Evolutionary conservation across 2,888 invertebrate species (phyloP).

Genomic region (Nomada fucata): DNA sequence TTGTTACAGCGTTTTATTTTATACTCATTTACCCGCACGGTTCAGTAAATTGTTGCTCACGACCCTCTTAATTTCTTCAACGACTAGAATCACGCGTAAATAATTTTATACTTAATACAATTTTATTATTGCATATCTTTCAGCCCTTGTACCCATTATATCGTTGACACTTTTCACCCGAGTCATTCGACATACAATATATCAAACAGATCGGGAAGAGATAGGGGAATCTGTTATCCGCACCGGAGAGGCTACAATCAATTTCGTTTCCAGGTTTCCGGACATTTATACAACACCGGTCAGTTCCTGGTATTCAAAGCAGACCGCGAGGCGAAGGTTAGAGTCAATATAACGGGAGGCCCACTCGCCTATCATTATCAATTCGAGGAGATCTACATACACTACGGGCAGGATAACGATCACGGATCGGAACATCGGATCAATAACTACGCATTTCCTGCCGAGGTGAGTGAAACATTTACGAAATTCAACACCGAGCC

Average conservation of each 20-base stretch:
- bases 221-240: not conserved
- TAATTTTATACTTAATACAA: too few species aligned
- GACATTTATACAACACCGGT: constrained; percentile 95
- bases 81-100: too few species aligned
- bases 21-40: too few species aligned
- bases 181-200: not conserved
- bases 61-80: too few species aligned
- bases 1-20: too few species aligned
- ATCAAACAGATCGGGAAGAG: too few species aligned
- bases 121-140: too few species aligned
- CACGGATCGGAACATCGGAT: constrained; percentile 98
- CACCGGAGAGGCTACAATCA: constrained; percentile 6
- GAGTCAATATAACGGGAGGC: constrained; percentile 98
- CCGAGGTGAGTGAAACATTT: constrained; percentile 90
- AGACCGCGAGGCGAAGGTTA: constrained; percentile 95
- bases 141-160: too few species aligned
- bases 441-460: constrained; percentile 97
- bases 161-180: too few species aligned
- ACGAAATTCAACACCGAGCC: constrained; percentile 7
- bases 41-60: too few species aligned
- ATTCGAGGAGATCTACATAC: constrained; percentile 97
- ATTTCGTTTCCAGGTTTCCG: constrained; percentile 89
- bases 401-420: constrained; percentile 95
- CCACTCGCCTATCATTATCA: constrained; percentile 98
- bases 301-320: constrained; percentile 96